phyloP scores from a whole-genome alignment of 2,888 invertebrate species.

The Drosophila infuscata region DNA sequence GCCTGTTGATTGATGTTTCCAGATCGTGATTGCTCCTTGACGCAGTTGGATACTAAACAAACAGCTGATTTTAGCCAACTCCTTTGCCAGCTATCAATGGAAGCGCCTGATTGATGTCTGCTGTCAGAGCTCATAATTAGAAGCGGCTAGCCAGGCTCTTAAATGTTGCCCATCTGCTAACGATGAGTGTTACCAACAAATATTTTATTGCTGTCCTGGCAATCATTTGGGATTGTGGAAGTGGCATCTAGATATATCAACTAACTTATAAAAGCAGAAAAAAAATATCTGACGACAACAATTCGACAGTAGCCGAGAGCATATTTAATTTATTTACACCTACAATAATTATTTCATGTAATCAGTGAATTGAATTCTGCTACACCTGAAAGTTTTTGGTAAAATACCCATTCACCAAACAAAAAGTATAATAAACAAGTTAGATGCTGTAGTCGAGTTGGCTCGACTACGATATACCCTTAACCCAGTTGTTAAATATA shows the following conservation, averaged over 20 bases:
- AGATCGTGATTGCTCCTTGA: slow-evolving; percentile 42
- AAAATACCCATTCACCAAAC: background rate
- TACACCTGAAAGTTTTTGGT: background rate
- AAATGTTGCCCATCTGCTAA: background rate
- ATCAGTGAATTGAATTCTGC: background rate
- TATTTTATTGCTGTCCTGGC: background rate
- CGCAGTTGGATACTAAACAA: slow-evolving; percentile 20
- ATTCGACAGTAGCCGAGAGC: background rate
- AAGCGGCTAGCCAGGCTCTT: background rate
- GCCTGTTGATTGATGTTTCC: slow-evolving; percentile 50
- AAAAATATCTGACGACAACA: background rate
- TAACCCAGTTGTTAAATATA: no score
- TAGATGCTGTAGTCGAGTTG: no score
- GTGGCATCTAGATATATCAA: background rate
- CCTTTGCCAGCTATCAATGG: slow-evolving; percentile 21
- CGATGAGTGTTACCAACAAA: background rate
- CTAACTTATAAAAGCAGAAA: background rate
- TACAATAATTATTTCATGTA: background rate
- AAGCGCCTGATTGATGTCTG: slow-evolving; percentile 4
- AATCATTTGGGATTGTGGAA: background rate
- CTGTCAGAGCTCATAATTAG: slow-evolving; percentile 2
- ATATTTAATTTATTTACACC: background rate
- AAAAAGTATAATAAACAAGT: background rate
- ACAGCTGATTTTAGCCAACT: slow-evolving; percentile 35
- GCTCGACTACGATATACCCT: no score